Evolutionary conservation across 1,140 invertebrate species (phyloP).

Genomic region (Zaprionus ornatus): DNA sequence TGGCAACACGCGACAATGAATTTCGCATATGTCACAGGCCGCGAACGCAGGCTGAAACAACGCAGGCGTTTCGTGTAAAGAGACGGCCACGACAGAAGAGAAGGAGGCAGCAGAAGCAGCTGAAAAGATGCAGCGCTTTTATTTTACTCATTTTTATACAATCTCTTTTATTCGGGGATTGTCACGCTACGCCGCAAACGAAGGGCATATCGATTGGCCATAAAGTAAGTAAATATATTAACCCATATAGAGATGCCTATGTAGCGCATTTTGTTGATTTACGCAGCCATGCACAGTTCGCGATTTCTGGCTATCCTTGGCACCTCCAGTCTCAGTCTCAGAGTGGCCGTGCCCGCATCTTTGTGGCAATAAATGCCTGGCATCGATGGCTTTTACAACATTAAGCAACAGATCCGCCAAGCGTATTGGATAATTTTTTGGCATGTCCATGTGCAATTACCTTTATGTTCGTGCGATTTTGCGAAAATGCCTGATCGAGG

Average conservation of each 20-base stretch:
- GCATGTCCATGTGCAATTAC: slow-evolving; percentile 77
- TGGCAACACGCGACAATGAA: slow-evolving; percentile 78
- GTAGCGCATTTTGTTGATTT: slow-evolving; percentile 8
- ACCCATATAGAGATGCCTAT: neutral
- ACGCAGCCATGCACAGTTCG: slow-evolving; percentile 15
- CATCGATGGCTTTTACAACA: slow-evolving; percentile 73
- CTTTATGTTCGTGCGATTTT: slow-evolving; percentile 80
- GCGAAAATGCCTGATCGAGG: slow-evolving; percentile 48
- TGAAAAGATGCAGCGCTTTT: slow-evolving; percentile 57
- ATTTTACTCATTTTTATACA: slow-evolving; percentile 42
- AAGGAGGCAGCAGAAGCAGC: slow-evolving; percentile 49
- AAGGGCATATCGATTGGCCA: neutral
- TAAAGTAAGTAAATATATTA: neutral
- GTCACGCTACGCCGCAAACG: slow-evolving; percentile 43
- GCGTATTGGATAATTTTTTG: slow-evolving; percentile 77
- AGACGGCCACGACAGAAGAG: slow-evolving; percentile 19
- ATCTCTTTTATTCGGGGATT: slow-evolving; percentile 80
- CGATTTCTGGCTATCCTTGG: slow-evolving; percentile 63
- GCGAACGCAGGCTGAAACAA: slow-evolving; percentile 26
- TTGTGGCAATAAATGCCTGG: slow-evolving; percentile 70
- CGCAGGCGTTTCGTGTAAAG: slow-evolving; percentile 61
- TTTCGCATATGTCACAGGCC: slow-evolving; percentile 78
- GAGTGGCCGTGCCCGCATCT: slow-evolving; percentile 8
- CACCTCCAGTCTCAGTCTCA: slow-evolving; percentile 26
- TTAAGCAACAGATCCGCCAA: slow-evolving; percentile 29